phyloP scores from a whole-genome alignment of 2,888 invertebrate genomes.

The Drosophila pegasa region DNA sequence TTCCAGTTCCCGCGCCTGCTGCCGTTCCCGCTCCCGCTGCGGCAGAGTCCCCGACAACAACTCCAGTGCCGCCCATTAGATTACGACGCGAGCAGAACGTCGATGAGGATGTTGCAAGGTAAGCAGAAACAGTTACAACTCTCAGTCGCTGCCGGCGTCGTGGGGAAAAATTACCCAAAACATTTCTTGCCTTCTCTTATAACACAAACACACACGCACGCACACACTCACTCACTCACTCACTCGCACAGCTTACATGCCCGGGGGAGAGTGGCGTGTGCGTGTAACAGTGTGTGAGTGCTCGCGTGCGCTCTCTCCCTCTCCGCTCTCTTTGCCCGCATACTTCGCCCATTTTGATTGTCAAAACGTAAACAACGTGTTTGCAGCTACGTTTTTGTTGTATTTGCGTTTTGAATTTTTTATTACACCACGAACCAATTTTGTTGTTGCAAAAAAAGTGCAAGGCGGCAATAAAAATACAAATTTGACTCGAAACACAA shows the following conservation, averaged over 20 bases:
- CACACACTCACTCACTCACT: constrained; percentile 10
- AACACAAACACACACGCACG: constrained; percentile 6
- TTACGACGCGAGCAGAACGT: constrained; percentile 69
- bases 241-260: constrained; percentile 6
- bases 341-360: constrained; percentile 60
- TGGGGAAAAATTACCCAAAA: constrained; percentile 47
- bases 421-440: constrained; percentile 15
- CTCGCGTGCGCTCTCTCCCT: constrained; percentile 6
- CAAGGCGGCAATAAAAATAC: constrained; percentile 31
- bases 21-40: constrained; percentile 1
- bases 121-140: constrained; percentile 32
- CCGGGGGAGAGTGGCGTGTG: constrained; percentile 3
- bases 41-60: constrained; percentile 14
- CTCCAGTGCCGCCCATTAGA: constrained; percentile 59
- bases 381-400: constrained; percentile 33
- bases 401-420: constrained; percentile 20
- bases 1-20: neutral
- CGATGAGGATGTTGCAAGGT: constrained; percentile 74
- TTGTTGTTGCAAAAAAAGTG: constrained; percentile 26
- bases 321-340: constrained; percentile 17
- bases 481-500: constrained; percentile 27
- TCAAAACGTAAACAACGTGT: constrained; percentile 76
- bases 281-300: constrained; percentile 17
- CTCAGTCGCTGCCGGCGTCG: constrained; percentile 13
- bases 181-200: constrained; percentile 14